Conservation (phyloP, 2,888 invertebrate genomes). For the Anagyrus pseudococci region DNA sequence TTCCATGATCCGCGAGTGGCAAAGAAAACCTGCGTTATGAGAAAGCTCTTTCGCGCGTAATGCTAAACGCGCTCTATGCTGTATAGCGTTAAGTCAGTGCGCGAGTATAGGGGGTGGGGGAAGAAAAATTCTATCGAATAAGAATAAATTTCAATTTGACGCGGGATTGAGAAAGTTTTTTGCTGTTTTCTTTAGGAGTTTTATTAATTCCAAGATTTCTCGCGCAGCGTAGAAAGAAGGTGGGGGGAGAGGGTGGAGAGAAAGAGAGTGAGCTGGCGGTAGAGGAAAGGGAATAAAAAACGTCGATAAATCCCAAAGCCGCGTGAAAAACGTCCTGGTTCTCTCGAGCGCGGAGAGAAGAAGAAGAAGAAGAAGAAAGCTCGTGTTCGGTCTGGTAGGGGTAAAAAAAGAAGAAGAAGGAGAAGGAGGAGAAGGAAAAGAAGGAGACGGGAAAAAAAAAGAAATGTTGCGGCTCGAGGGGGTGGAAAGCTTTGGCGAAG, state of each 20-base stretch:
- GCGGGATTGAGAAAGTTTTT: conserved; percentile 32
- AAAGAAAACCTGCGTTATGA: no score
- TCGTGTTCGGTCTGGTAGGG: no score
- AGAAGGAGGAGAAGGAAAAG: conserved; percentile 12
- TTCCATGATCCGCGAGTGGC: no score
- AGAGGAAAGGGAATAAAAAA: conserved; percentile 16
- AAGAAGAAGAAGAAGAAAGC: conserved; percentile 7
- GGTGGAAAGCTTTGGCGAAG: no score
- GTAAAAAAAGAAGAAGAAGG: conserved; percentile 7
- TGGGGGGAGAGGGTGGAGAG: background rate
- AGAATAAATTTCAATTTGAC: conserved; percentile 35
- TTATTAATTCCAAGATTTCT: conserved; percentile 37
- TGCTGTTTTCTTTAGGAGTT: conserved; percentile 29
- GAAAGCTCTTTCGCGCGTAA: no score
- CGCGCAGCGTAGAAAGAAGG: background rate
- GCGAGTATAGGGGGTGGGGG: no score
- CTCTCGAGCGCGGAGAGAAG: conserved; percentile 3
- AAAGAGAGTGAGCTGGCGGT: conserved; percentile 7
- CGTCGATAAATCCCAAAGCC: conserved; percentile 37
- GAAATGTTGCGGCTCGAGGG: no score
- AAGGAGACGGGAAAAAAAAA: no score
- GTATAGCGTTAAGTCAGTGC: no score
- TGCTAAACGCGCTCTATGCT: no score
- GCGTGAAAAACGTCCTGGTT: conserved; percentile 29
- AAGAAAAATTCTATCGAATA: no score